A percentile compares a stretch with the other conserved stretches of the same genome.
phyloP scores from a whole-genome alignment of 2,113 vertebrate species.

The Saccopteryx bilineata region DNA sequence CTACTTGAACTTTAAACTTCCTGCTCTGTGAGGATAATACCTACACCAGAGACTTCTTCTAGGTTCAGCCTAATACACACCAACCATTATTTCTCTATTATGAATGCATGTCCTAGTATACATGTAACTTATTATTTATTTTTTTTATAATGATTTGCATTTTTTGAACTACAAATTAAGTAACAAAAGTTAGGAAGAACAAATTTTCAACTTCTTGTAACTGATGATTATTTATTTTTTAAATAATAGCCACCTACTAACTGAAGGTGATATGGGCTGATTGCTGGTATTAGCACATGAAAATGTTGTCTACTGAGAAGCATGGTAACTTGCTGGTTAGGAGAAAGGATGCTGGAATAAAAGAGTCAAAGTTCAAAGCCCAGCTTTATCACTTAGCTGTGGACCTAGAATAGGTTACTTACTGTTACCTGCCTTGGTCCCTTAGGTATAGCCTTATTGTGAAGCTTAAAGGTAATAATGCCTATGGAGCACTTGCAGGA shows the following conservation, averaged over 20 bases:
- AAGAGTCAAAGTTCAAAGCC: neutral
- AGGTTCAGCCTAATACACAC: neutral
- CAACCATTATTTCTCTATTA: neutral
- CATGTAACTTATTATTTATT: neutral
- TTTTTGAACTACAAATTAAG: conserved; percentile 30
- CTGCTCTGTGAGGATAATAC: neutral
- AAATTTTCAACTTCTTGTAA: neutral
- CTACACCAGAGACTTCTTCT: neutral
- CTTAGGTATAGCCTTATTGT: neutral
- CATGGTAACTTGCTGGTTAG: neutral
- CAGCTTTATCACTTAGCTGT: neutral
- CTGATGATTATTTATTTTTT: conserved; percentile 13
- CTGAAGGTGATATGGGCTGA: neutral
- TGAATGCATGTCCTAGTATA: neutral
- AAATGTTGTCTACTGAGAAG: neutral
- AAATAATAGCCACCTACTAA: neutral
- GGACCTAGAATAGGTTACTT: neutral
- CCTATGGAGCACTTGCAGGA: neutral
- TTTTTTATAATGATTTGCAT: conserved; percentile 24
- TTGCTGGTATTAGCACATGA: neutral
- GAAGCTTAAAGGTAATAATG: neutral
- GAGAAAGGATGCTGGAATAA: neutral
- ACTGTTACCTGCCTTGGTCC: neutral
- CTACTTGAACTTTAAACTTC: neutral
- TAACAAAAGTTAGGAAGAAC: neutral